phyloP scores from a whole-genome alignment of 1,140 invertebrate genomes.

The Dendrolimus kikuchii region DNA sequence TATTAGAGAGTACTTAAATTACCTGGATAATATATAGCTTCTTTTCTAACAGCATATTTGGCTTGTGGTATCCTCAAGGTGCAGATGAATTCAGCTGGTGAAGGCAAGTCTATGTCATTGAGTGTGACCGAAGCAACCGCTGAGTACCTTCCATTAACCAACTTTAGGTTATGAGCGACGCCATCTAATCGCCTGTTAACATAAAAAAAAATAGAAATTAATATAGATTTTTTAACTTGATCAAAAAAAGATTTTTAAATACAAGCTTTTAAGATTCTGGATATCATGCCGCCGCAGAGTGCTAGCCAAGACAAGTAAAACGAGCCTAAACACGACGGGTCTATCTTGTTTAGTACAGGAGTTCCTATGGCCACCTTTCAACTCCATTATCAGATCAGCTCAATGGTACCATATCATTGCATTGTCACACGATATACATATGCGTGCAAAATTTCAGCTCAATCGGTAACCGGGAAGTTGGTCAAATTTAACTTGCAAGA shows the following conservation, averaged over 20 bases:
- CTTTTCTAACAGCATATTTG: constrained; percentile 76
- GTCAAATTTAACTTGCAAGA: no score
- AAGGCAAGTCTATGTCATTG: constrained; percentile 71
- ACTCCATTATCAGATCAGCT: no score
- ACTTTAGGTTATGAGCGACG: constrained; percentile 36
- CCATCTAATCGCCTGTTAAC: constrained; percentile 46
- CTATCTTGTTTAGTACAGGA: no score
- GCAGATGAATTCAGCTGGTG: constrained; percentile 77
- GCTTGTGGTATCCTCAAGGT: constrained; percentile 77
- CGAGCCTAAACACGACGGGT: no score
- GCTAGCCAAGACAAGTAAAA: no score
- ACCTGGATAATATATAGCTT: constrained; percentile 79
- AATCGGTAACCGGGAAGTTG: no score
- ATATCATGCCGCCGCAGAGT: no score
- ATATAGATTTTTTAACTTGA: no score
- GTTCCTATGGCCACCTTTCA: no score
- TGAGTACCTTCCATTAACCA: constrained; percentile 68
- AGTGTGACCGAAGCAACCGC: constrained; percentile 72
- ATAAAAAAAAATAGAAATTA: constrained; percentile 6
- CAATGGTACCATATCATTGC: no score
- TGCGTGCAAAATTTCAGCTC: no score
- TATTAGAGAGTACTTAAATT: constrained; percentile 23
- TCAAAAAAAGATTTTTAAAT: neutral
- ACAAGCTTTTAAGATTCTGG: neutral
- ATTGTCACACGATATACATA: no score